Base-by-base conservation (phyloP, 2,888 invertebrate genomes). In the Tipula lateralis region DNA sequence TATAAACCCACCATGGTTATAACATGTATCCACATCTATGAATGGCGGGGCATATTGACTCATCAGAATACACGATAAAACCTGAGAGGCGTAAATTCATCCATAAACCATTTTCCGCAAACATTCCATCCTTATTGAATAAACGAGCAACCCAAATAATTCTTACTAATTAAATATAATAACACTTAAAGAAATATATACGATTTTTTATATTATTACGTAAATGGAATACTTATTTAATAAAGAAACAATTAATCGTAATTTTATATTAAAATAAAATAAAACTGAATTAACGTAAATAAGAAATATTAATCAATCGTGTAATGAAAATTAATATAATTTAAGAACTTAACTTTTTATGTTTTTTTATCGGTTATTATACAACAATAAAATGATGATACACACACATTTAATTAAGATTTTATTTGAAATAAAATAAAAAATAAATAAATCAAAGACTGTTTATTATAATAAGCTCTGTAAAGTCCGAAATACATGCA, bases 221-320 rank as follows among this genome's bases (percentile, higher is more conserved):
- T 66, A 66, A 66, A 24, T 66, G 66, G 19, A 66, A 66, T 24
- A 66, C 66, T 66, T 24, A 24, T 66, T 66, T 24, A 66, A 66
- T 66, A 66, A 66, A 66, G 66, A 66, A 66, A 66, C 66, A 66
- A 66, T 66, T 66, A 66, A 66, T 66, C 66, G 66, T 66, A 66
- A 66, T 66, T 66, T 66, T 66, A 66, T 66, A 66, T 66, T 66
- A 66, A 24, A 24, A 24, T 24, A 24, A 24, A 66, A 66, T 66
- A 66, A 66, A 24, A 66, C 66, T 24, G 66, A 66, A 24, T 66
- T 66, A 66, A 66, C 66, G 66, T 66, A 50, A 39, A 39, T 4
- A 44, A 4, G 16, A 44, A 19, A 2, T 6, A 66, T 24, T 66
- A 66, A 66, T 66, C 16, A 66, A 66, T 24, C 66, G 66, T 66